phyloP scores from a whole-genome alignment of 2,797 vertebrate genomes.

The Dromococcyx pavoninus region DNA sequence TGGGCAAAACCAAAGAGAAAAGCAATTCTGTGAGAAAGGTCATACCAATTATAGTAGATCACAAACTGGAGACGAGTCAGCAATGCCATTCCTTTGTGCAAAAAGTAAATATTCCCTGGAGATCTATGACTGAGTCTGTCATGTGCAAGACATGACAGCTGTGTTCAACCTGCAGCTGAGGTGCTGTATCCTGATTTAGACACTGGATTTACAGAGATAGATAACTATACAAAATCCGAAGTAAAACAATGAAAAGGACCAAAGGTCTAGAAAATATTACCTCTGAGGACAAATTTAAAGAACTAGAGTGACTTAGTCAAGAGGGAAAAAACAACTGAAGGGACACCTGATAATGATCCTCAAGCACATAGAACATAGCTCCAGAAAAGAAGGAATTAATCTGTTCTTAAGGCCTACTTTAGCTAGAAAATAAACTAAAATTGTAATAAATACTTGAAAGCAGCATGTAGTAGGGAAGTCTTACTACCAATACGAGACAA shows the following conservation, averaged over 20 bases:
- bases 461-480: neutral
- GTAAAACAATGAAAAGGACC: neutral
- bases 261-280: neutral
- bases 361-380: neutral
- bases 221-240: neutral
- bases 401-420: neutral
- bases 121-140: neutral
- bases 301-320: neutral
- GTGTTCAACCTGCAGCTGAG: neutral
- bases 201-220: neutral
- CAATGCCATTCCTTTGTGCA: neutral
- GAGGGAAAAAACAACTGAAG: neutral
- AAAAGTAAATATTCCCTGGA: neutral
- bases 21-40: neutral
- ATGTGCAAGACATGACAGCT: neutral
- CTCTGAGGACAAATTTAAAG: neutral
- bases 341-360: neutral
- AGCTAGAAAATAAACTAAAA: neutral
- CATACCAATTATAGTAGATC: neutral
- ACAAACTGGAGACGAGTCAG: neutral
- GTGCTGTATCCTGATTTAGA: neutral
- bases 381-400: neutral
- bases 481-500: neutral
- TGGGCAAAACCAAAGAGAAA: neutral
- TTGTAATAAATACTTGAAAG: neutral